Evolutionary conservation across 2,113 vertebrate genomes (phyloP).

Genomic region (Hypanus sabinus): DNA sequence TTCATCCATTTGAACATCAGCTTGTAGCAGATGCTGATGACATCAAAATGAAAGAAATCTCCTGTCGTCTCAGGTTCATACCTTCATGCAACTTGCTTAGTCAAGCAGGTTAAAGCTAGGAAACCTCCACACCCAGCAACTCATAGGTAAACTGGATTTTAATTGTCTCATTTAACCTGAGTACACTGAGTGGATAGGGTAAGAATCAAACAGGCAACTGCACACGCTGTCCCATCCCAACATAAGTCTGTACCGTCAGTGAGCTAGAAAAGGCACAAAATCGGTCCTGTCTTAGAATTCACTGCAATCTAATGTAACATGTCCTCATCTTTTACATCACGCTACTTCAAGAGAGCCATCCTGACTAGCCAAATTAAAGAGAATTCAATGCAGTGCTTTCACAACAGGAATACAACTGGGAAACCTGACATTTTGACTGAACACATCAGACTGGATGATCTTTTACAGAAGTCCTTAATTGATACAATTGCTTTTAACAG

Average conservation of each 20-base stretch:
- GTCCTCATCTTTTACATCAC: background rate
- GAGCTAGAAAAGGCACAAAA: background rate
- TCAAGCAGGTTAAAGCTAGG: background rate
- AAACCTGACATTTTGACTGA: background rate
- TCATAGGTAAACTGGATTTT: background rate
- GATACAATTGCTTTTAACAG: background rate
- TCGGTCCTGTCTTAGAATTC: background rate
- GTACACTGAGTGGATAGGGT: background rate
- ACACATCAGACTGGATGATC: background rate
- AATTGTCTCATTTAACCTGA: background rate
- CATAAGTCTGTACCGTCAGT: background rate
- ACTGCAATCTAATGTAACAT: background rate
- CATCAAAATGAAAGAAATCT: background rate
- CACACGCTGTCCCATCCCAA: background rate
- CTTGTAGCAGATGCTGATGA: background rate
- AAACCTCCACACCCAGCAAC: background rate
- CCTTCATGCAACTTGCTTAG: background rate
- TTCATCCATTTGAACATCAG: too few species aligned
- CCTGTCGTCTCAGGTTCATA: background rate
- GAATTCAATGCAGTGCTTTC: background rate
- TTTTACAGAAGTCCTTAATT: conserved; percentile 3
- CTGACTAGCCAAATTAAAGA: background rate
- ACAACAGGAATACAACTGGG: background rate
- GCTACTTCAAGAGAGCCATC: background rate
- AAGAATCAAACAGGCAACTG: background rate